phyloP scores from a whole-genome alignment of 23 tunicate genomes.

The Phallusia fumigata region DNA sequence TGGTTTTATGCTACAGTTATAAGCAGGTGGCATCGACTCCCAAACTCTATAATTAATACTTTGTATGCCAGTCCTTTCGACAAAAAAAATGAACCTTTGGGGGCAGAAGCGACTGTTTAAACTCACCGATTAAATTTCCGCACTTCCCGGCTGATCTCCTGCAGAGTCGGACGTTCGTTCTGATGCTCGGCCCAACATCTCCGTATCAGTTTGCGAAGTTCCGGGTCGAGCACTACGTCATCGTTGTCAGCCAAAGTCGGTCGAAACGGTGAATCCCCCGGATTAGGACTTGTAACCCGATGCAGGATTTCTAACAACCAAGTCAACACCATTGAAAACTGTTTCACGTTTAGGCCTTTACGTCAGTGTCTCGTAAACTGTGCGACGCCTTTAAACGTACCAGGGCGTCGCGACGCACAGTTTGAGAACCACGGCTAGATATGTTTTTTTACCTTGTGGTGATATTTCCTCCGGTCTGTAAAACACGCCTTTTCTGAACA shows the following conservation, averaged over 20 bases:
- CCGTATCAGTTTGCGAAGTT: slow-evolving; percentile 26
- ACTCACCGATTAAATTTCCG: slow-evolving; percentile 44
- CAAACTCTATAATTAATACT: too few species aligned
- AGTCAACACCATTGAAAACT: too few species aligned
- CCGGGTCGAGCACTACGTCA: slow-evolving; percentile 45
- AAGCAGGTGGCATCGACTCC: too few species aligned
- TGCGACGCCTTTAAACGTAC: too few species aligned
- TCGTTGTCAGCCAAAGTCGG: slow-evolving; percentile 81
- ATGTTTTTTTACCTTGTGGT: slow-evolving; percentile 31
- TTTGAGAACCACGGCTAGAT: too few species aligned
- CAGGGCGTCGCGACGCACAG: too few species aligned
- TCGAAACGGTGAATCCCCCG: slow-evolving; percentile 49
- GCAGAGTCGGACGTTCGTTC: slow-evolving; percentile 59
- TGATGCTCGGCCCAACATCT: slow-evolving; percentile 75
- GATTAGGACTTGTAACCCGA: slow-evolving; percentile 25
- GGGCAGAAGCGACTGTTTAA: too few species aligned
- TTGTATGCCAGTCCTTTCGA: too few species aligned
- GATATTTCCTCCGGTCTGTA: slow-evolving; percentile 42
- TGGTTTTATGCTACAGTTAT: too few species aligned
- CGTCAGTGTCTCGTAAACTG: too few species aligned
- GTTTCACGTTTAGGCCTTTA: too few species aligned
- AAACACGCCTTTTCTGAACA: slow-evolving; percentile 88
- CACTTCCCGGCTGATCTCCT: slow-evolving; percentile 46
- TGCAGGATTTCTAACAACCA: slow-evolving; percentile 48
- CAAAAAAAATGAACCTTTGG: too few species aligned